phyloP scores from a whole-genome alignment of 2,113 vertebrate genomes.

The Rynchops niger region DNA sequence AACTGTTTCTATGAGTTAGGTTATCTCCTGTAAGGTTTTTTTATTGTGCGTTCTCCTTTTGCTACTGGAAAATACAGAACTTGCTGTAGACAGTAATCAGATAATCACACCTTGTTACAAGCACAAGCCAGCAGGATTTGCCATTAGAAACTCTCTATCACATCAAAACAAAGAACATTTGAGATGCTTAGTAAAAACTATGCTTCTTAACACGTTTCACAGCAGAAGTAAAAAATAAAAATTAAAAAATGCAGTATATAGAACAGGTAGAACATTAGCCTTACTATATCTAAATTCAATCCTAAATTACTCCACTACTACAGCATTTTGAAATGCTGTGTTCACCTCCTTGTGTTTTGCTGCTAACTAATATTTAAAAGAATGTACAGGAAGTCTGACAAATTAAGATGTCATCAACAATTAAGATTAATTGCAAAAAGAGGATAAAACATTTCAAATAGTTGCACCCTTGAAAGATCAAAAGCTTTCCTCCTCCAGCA shows the following conservation, averaged over 20 bases:
- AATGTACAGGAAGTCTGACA: constrained; percentile 18
- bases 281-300: constrained; percentile 1
- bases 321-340: background rate
- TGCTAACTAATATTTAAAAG: background rate
- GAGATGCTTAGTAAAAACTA: constrained; percentile 10
- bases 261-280: background rate
- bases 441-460: constrained; percentile 18
- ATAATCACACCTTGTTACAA: constrained; percentile 11
- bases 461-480: constrained; percentile 14
- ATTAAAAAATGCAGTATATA: background rate
- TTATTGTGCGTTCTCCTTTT: constrained; percentile 20
- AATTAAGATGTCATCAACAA: constrained; percentile 31
- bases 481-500: background rate
- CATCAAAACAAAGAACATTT: constrained; percentile 28
- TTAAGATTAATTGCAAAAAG: constrained; percentile 32
- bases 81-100: constrained; percentile 27
- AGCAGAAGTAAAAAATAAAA: background rate
- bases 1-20: constrained; percentile 48
- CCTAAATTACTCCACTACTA: background rate
- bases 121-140: constrained; percentile 5
- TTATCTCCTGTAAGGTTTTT: constrained; percentile 23
- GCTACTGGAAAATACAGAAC: constrained; percentile 11
- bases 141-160: constrained; percentile 2
- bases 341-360: constrained; percentile 22
- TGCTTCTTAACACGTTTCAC: background rate